Evolutionary conservation across 2,113 vertebrate genomes (phyloP), one percentile per base, ranked within the genome.

Genomic region (Neopipo cinnamomea): DNA sequence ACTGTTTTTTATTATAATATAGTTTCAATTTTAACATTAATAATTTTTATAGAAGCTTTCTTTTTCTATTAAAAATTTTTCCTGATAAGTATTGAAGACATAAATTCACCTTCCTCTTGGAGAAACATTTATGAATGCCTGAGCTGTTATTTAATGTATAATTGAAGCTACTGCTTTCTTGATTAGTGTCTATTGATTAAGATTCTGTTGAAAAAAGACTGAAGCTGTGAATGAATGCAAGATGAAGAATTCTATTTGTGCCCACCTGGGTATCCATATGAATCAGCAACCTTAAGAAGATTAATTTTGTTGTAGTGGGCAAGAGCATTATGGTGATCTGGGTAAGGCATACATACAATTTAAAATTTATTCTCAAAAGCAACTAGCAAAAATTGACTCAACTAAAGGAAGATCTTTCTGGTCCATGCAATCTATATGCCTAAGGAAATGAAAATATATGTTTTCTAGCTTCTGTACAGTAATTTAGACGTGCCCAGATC

Each of bases 51-150:
- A 56, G 30, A 71, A 63, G 42, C 8, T 89, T 91, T 72, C 8
- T 53, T 91, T 77, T 74, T 56, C 82, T 84, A 87, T 88, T 94
- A 86, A 85, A 85, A 88, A 71, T 75, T 89, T 15, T 94, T 82
- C 61, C 58, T 76, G 56, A 25, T 44, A 92, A 88, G 47, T 59
- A 88, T 12, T 42, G 91, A 93, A 84, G 49, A 86, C 6, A 72
- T 61, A 74, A 83, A 93, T 72, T 46, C 41, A 35, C 41, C 37
- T 50, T 93, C 6, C 58, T 58, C 7, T 55, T 75, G 41, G 14
- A 81, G 23, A 91, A 92, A 42, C 21, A 61, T 74, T 93, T 92
- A 79, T 49, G 42, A 92, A 91, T 55, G 8, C 63, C 44, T 46
- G 75, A 87, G 39, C 56, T 90, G 49, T 28, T 90, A 95, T 75